Base-by-base conservation (phyloP, 2,888 invertebrate species). In the Disparrhopalites patrizii region DNA sequence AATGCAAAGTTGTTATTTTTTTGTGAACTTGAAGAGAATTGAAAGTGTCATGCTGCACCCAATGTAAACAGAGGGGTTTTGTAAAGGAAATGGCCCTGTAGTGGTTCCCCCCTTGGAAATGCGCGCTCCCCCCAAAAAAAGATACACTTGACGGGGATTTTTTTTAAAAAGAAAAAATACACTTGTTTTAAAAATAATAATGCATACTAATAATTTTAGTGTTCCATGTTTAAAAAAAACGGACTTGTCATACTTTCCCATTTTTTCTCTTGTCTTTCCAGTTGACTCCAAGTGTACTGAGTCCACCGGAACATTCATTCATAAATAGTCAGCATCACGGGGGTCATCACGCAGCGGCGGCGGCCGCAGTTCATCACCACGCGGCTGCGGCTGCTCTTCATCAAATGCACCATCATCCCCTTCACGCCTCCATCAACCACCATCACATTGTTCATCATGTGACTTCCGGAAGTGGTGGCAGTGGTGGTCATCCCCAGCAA, bases 391-490 rank as follows among this genome's bases (percentile, higher is more conserved):
- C 63, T 55, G 62, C 55, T 18, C 62, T 62, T 38, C 62, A 62
- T 55, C 64, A 64, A 50, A 56, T 56, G 56, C 56, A 56, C 31
- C 64, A 64, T 25, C 64, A 64, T 64, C 64, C 64, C 30, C 56
- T 64, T 47, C 64, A 64, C 27, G 64, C 64, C 25, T 64, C 64
- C 47, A 64, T 64, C 64, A 64, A 64, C 56, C 64, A 64, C 50
- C 64, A 64, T 64, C 64, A 64, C 33, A 64, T 64, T 47, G 64
- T 64, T 56, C 64, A 64, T 27, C 64, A 64, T 40, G 64, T 64
- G 25, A 64, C 64, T 27, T 56, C 64, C 64, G 64, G 64, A 64
- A 67, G 55, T 38, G 52, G 64, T 33, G 31, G 55, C 47, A 60
- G 38, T 27, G 33, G 56, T n/a, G 57, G 57, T 20, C 62, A 56